Evolutionary conservation across 2,888 invertebrate genomes (phyloP).

Genomic region (Nymphalis c-album): DNA sequence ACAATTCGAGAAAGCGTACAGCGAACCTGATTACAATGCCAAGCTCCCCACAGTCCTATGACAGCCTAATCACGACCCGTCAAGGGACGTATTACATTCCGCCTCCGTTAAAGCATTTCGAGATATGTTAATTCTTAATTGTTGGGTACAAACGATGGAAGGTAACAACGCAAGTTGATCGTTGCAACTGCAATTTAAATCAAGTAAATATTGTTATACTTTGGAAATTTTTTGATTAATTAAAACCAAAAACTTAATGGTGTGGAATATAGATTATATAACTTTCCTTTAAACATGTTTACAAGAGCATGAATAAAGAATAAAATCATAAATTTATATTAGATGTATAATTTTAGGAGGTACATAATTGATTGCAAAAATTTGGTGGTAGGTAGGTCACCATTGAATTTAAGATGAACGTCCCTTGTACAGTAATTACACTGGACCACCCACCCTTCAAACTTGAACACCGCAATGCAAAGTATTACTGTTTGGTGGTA

Average conservation of each 20-base stretch:
- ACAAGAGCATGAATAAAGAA: no score
- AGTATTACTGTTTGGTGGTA: no score
- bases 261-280: background rate
- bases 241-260: no score
- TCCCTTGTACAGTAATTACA: no score
- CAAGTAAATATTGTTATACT: background rate
- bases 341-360: no score
- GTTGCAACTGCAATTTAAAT: constrained; percentile 6
- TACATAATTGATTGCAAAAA: no score
- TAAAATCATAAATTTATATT: no score
- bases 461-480: no score
- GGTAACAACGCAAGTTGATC: constrained; percentile 5
- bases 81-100: constrained; percentile 56
- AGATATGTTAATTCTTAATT: constrained; percentile 43
- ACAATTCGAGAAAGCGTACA: constrained; percentile 46
- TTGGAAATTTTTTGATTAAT: background rate
- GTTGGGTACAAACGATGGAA: constrained; percentile 29
- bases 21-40: constrained; percentile 60
- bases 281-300: no score
- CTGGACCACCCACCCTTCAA: no score
- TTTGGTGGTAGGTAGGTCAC: no score
- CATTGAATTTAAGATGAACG: no score
- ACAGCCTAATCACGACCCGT: constrained; percentile 68
- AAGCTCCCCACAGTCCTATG: constrained; percentile 53
- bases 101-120: constrained; percentile 39